Evolutionary conservation across 2,113 vertebrate genomes (phyloP).

Genomic region (Tylochromis polylepis): DNA sequence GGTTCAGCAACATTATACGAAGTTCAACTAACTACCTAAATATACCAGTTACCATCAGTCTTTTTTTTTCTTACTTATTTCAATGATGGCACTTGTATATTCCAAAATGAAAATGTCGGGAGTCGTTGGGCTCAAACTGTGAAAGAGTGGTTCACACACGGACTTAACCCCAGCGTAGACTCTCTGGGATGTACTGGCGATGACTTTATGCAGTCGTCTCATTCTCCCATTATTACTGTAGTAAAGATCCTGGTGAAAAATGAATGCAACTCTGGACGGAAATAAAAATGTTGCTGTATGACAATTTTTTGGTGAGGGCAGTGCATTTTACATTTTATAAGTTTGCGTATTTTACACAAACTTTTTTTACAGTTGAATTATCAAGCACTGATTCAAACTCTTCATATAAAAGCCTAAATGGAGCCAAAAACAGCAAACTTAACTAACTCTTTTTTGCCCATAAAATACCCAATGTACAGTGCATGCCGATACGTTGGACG

Average conservation of each 20-base stretch:
- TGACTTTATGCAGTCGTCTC: not conserved
- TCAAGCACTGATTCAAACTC: not conserved
- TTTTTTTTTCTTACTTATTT: not conserved
- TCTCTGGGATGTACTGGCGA: not conserved
- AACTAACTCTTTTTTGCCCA: not conserved
- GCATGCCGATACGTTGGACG: slow-evolving; percentile 22
- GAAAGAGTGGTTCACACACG: not conserved
- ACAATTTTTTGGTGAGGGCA: not conserved
- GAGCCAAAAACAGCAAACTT: not conserved
- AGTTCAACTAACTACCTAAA: not conserved
- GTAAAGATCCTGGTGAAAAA: not conserved
- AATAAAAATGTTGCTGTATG: no score
- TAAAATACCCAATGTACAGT: slow-evolving; percentile 1
- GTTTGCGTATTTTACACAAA: not conserved
- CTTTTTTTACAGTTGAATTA: not conserved
- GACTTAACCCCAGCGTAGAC: not conserved
- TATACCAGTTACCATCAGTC: not conserved
- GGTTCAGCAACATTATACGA: not conserved
- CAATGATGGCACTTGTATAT: not conserved
- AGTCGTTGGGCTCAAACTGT: not conserved
- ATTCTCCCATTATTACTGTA: not conserved
- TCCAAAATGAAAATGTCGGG: not conserved
- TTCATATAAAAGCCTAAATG: not conserved
- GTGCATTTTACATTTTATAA: not conserved
- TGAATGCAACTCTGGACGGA: not conserved